Evolutionary conservation across 1,140 invertebrate species (phyloP), one percentile per base, ranked within the genome.

Genomic region (Alviniconcha marisindica): DNA sequence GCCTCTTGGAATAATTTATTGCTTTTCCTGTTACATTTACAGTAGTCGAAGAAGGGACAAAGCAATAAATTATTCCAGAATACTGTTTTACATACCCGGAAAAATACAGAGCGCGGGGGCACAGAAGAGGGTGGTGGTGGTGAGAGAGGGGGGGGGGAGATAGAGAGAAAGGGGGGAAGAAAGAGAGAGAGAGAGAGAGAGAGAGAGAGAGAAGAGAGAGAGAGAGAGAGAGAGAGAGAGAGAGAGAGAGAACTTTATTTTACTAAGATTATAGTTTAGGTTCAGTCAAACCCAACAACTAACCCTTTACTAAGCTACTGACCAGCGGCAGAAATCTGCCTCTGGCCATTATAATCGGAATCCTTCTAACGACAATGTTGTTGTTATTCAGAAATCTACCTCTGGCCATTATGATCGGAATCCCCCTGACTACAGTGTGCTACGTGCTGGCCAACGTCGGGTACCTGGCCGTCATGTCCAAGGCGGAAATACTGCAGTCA

Each of bases 241-340:
- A 4, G 28, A 60, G 24, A 60, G 56, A 60, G 10, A 4, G 3
- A 10, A 60, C n/a, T n/a, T n/a, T n/a, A n/a, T n/a, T n/a, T n/a
- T n/a, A n/a, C n/a, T n/a, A n/a, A n/a, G n/a, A n/a, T n/a, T n/a
- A n/a, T n/a, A n/a, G n/a, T n/a, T n/a, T n/a, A n/a, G n/a, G n/a
- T n/a, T n/a, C n/a, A n/a, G n/a, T n/a, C n/a, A 54, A 54, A 54
- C 12, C 12, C 12, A 54, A 54, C n/a, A n/a, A n/a, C n/a, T n/a
- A n/a, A n/a, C n/a, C n/a, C n/a, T n/a, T n/a, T n/a, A n/a, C n/a
- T n/a, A n/a, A n/a, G n/a, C n/a, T n/a, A n/a, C n/a, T n/a, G n/a
- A n/a, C n/a, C n/a, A n/a, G n/a, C n/a, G n/a, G n/a, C 83, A 91
- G 91, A 83, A 89, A 90, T 82, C 85, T 92, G 1, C 91, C 91